Conservation (phyloP, 2,888 invertebrate species). For the Scaptomyza caliginosa region DNA sequence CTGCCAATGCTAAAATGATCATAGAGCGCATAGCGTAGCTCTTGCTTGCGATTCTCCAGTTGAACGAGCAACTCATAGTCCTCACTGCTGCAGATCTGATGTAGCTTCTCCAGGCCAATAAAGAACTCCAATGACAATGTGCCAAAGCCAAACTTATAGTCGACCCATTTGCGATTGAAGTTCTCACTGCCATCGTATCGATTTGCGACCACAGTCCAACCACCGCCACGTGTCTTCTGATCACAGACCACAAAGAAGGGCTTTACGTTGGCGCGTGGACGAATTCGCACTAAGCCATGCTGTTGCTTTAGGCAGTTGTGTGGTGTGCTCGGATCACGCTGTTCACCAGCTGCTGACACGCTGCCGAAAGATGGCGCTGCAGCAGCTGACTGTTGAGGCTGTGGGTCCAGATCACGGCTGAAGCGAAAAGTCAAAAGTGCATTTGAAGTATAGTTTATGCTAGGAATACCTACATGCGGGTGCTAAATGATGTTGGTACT, state of each 20-base stretch:
- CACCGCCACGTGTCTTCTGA: conserved; percentile 59
- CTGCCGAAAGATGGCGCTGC: neutral
- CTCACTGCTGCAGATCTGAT: conserved; percentile 53
- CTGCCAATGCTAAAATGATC: conserved; percentile 63
- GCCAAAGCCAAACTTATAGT: conserved; percentile 65
- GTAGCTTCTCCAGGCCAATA: conserved; percentile 61
- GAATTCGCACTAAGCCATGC: conserved; percentile 62
- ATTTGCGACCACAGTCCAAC: conserved; percentile 62
- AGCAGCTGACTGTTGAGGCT: neutral
- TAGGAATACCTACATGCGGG: conserved; percentile 49
- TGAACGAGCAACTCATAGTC: conserved; percentile 58
- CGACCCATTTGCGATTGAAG: conserved; percentile 66
- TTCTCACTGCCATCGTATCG: conserved; percentile 56
- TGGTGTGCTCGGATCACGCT: conserved; percentile 34
- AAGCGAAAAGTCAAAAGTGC: neutral
- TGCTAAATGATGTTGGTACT: conserved; percentile 8
- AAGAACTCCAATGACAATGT: conserved; percentile 52
- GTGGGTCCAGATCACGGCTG: conserved; percentile 37
- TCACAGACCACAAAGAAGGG: conserved; percentile 66
- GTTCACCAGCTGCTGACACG: neutral
- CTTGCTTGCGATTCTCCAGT: conserved; percentile 59
- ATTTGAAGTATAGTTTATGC: neutral
- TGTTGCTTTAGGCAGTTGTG: conserved; percentile 53
- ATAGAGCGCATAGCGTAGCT: conserved; percentile 53
- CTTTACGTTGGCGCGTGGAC: conserved; percentile 18